Base-by-base conservation (phyloP, 2,113 vertebrate genomes). In the Rhea pennata region DNA sequence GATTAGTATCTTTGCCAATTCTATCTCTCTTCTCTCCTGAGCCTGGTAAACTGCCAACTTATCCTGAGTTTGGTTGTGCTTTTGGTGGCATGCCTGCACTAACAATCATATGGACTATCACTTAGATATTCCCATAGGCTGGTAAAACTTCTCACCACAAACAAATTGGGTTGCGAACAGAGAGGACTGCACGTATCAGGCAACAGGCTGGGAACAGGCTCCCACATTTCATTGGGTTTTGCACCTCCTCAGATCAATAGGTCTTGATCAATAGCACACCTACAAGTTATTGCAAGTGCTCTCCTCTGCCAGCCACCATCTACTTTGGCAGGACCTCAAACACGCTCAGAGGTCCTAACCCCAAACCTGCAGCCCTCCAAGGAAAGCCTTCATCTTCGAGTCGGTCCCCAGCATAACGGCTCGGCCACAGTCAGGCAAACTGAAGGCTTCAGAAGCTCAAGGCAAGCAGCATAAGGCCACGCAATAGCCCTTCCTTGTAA, bases 401-500 rank as follows among this genome's bases (percentile, higher is more conserved):
- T 33, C 2, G 0, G 20, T 26, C 27, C 36, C 58, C 73, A 69
- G 50, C 44, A 59, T 8, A 50, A 79, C 67, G 42, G 51, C 36
- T 65, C 33, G 84, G 33, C 16, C 66, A 44, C 62, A 33, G 90
- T 54, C 74, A 70, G 31, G 59, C 27, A 88, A 74, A 77, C 54
- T 71, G 23, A 44, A 89, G 51, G 46, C 58, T 92, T 92, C 76
- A 73, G 84, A 83, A 96, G 84, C 33, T 56, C 67, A 88, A 91
- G 67, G 3, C 5, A 92, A 90, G 84, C 51, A 84, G 81, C 69
- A 23, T 26, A 59, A 92, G 69, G n/a, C n/a, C 0, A 3, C 93
- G 96, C 91, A 93, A 94, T 79, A 84, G 77, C 46, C 62, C 75
- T 86, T 83, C 50, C 65, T 93, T 89, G 96, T 95, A 96, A 97